Percentiles rank a stretch among this genome's conserved stretches.
phyloP scores from a whole-genome alignment of 2,888 invertebrate species.

The Unio delphinus region DNA sequence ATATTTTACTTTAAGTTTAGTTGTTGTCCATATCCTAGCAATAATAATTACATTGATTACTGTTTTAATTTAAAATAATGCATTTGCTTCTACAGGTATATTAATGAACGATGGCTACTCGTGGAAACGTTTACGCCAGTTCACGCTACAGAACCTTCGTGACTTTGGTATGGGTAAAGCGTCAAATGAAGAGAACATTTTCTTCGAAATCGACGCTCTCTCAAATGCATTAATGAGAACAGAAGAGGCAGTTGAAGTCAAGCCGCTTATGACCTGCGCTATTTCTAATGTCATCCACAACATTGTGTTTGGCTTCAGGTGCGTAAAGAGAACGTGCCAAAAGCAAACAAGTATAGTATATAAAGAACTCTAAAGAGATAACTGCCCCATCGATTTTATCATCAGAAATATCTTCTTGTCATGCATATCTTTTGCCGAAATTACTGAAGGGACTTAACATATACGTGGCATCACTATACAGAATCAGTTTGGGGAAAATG shows the following conservation, averaged over 20 bases:
- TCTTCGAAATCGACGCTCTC: slow-evolving; percentile 28
- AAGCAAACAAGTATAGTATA: no score
- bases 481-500: no score
- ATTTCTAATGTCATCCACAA: slow-evolving; percentile 39
- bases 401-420: no score
- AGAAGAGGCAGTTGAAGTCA: slow-evolving; percentile 9
- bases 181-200: slow-evolving; percentile 36
- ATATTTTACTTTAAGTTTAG: no score
- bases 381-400: no score
- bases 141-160: slow-evolving; percentile 28
- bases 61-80: not conserved
- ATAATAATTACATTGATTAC: no score
- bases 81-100: slow-evolving; percentile 22
- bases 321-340: not conserved
- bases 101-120: slow-evolving; percentile 23
- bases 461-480: no score
- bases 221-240: slow-evolving; percentile 16
- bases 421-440: no score
- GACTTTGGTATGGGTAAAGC: slow-evolving; percentile 46
- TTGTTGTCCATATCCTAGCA: no score
- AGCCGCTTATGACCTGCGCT: slow-evolving; percentile 7
- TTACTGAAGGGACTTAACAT: no score
- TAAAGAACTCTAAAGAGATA: no score
- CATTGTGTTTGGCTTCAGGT: slow-evolving; percentile 46
- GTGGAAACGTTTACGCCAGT: slow-evolving; percentile 33